A percentile compares a stretch with the other conserved stretches of the same genome.
Evolutionary conservation across 2,888 invertebrate genomes (phyloP).

Genomic region (Brassicogethes aeneus): DNA sequence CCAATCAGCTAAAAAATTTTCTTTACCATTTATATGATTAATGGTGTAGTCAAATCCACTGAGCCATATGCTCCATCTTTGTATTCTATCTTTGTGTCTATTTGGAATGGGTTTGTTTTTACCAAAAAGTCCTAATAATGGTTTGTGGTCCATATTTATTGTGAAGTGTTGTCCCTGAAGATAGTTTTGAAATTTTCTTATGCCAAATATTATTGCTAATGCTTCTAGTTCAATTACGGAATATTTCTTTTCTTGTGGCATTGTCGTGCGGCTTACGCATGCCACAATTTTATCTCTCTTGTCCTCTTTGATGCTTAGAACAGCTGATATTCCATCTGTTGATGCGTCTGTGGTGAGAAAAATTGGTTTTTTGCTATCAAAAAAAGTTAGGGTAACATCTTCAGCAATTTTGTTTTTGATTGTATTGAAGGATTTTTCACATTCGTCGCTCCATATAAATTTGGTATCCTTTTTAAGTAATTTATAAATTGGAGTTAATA

Average conservation of each 20-base stretch:
- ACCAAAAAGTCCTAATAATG: neutral
- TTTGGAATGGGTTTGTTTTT: neutral
- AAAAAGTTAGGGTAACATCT: neutral
- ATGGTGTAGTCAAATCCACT: neutral
- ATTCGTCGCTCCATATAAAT: conserved; percentile 19
- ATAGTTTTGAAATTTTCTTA: neutral
- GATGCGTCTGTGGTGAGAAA: neutral
- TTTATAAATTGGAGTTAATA: conserved; percentile 21
- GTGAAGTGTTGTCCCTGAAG: neutral
- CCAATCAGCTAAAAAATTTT: neutral
- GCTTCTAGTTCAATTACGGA: neutral
- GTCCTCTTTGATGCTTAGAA: neutral
- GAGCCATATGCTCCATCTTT: neutral
- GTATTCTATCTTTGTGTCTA: neutral
- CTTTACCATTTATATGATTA: neutral
- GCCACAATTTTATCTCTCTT: neutral
- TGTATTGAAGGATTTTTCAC: conserved; percentile 21
- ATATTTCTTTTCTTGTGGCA: neutral
- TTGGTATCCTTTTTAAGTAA: conserved; percentile 16
- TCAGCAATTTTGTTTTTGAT: conserved; percentile 16
- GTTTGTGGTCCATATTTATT: too few species aligned
- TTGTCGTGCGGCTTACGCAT: neutral
- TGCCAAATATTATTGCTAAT: neutral
- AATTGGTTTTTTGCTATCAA: neutral
- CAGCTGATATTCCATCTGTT: neutral